Conservation (phyloP, 2,797 vertebrate species). For the Geotrypetes seraphini region DNA sequence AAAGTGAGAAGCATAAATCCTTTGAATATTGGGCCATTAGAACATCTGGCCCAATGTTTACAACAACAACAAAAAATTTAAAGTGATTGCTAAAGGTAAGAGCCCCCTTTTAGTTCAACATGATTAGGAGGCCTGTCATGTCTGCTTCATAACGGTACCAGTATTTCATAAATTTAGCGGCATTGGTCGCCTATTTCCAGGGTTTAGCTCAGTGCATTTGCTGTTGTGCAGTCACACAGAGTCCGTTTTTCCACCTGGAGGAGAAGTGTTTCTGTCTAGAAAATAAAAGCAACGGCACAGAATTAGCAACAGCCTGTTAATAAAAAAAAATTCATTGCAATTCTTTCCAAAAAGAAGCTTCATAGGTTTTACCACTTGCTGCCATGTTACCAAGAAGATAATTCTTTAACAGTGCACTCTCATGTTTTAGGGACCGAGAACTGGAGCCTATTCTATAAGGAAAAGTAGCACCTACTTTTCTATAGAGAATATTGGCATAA, state of each 20-base stretch:
- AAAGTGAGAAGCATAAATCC: no score
- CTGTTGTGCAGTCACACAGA: conserved; percentile 75
- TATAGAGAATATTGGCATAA: no score
- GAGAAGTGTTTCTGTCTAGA: conserved; percentile 79
- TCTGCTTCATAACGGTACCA: conserved; percentile 5
- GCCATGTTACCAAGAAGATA: background rate
- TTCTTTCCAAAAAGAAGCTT: background rate
- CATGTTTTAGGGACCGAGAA: no score
- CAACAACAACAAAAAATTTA: no score
- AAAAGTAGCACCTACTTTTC: no score
- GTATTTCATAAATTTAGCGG: conserved; percentile 3
- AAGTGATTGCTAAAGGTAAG: no score
- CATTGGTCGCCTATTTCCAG: conserved; percentile 3
- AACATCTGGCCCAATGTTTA: no score
- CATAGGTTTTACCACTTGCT: background rate
- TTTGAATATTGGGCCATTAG: no score
- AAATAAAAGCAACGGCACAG: background rate
- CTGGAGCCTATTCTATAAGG: no score
- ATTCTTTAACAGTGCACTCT: no score
- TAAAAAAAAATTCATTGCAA: background rate
- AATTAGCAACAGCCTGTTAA: background rate
- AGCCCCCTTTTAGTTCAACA: no score
- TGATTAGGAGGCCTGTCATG: conserved; percentile 5
- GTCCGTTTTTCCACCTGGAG: conserved; percentile 79
- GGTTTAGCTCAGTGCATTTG: conserved; percentile 65